phyloP scores from a whole-genome alignment of 2,888 invertebrate species.

The Cryptophagus acutangulus region DNA sequence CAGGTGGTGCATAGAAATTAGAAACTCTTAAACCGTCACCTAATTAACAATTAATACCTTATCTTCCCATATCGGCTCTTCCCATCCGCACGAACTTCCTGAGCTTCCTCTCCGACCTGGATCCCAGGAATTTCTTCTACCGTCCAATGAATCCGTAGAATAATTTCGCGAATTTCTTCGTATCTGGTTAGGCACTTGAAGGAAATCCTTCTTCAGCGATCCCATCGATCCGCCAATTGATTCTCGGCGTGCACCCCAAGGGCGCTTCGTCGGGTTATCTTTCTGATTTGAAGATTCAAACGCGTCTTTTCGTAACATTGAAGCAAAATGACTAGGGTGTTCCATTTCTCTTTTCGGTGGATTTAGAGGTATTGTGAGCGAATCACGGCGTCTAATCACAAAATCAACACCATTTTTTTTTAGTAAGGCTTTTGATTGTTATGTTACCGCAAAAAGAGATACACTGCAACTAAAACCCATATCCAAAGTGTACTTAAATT shows the following conservation, averaged over 20 bases:
- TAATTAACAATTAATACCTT: too few relatives aligned
- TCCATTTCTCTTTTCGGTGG: constrained; percentile 56
- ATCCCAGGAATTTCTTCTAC: constrained; percentile 66
- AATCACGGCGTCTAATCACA: constrained; percentile 58
- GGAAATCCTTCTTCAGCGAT: constrained; percentile 46
- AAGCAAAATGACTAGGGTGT: constrained; percentile 69
- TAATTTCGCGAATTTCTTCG: constrained; percentile 53
- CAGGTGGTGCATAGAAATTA: too few relatives aligned
- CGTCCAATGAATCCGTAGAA: constrained; percentile 68
- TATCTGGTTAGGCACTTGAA: constrained; percentile 50
- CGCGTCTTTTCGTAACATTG: constrained; percentile 57
- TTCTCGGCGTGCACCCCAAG: constrained; percentile 29
- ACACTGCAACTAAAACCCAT: constrained; percentile 2
- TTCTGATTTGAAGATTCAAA: constrained; percentile 38
- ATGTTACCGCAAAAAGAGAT: not conserved
- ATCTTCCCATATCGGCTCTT: constrained; percentile 60
- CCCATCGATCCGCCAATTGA: constrained; percentile 36
- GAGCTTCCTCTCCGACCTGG: constrained; percentile 59
- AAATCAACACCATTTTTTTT: too few relatives aligned
- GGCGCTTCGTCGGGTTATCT: constrained; percentile 22
- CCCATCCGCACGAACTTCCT: constrained; percentile 54
- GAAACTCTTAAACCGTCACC: constrained; percentile 1
- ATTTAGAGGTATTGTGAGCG: constrained; percentile 56
- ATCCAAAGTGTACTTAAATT: not conserved
- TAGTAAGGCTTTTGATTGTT: too few relatives aligned